Evolutionary conservation across 2,888 invertebrate species (phyloP).

Genomic region (Lydus trimaculatus): DNA sequence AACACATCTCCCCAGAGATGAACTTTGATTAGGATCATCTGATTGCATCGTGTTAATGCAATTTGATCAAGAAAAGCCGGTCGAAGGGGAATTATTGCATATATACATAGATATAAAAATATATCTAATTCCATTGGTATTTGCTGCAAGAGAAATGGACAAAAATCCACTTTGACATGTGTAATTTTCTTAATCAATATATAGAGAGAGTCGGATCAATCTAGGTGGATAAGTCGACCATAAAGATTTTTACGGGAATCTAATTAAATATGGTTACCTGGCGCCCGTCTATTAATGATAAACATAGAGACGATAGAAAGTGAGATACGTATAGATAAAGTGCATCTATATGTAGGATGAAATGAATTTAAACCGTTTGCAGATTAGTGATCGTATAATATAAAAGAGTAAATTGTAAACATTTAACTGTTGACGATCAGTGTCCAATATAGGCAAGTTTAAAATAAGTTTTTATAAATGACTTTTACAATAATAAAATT

Average conservation of each 20-base stretch:
- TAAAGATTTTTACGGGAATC: conserved; percentile 48
- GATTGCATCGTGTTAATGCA: conserved; percentile 34
- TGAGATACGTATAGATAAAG: background rate
- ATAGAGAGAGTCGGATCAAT: background rate
- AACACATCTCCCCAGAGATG: conserved; percentile 23
- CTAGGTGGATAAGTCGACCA: background rate
- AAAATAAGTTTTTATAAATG: background rate
- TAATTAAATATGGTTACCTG: conserved; percentile 49
- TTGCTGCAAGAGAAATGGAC: background rate
- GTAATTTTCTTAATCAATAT: background rate
- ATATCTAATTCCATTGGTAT: background rate
- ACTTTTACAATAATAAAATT: no score
- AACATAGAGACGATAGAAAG: conserved; percentile 2
- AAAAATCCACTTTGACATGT: background rate
- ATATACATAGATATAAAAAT: background rate
- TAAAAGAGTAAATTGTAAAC: background rate
- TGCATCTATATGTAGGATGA: background rate
- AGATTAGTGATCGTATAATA: background rate
- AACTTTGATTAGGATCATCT: conserved; percentile 30
- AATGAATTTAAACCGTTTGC: background rate
- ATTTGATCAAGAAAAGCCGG: conserved; percentile 22
- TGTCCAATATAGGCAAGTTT: background rate
- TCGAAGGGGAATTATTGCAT: conserved; percentile 1
- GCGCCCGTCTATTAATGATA: conserved; percentile 28
- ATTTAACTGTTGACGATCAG: background rate